These are phyloP conservation scores for Tribolium madens DNA, from an alignment of 1,140 invertebrate genomes.

Conservation along the genomic window DNA sequence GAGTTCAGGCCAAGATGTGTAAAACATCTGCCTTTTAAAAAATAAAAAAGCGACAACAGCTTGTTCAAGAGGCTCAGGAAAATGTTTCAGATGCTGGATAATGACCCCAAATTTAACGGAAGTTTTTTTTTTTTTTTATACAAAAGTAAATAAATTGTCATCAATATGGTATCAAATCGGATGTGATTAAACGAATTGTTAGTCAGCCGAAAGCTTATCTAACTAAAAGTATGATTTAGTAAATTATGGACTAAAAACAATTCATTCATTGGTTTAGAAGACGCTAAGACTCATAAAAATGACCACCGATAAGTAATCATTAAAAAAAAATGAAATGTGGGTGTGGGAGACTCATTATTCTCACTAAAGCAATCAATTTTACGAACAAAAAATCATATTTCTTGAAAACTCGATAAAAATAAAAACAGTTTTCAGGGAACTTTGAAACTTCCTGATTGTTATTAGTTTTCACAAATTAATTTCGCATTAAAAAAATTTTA, in stretches of 20 bases:
- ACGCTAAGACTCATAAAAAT: neutral
- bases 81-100: slow-evolving; percentile 12
- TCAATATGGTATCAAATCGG: neutral
- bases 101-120: slow-evolving; percentile 6
- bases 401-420: too few species aligned
- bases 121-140: neutral
- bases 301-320: slow-evolving; percentile 7
- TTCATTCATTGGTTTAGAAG: neutral
- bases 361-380: neutral
- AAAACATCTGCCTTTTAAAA: slow-evolving; percentile 45
- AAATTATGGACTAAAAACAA: neutral
- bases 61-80: slow-evolving; percentile 18
- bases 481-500: too few species aligned
- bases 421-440: too few species aligned
- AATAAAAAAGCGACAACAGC: slow-evolving; percentile 23
- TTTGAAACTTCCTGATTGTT: too few species aligned
- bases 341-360: neutral
- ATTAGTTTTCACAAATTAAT: too few species aligned
- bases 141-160: neutral
- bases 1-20: slow-evolving; percentile 30
- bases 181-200: neutral
- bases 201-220: neutral
- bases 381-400: too few species aligned
- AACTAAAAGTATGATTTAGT: neutral
- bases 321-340: neutral